Evolutionary conservation across 2,888 invertebrate genomes (phyloP), one percentile per base, ranked within the genome.

Genomic region (Papilio protenor): DNA sequence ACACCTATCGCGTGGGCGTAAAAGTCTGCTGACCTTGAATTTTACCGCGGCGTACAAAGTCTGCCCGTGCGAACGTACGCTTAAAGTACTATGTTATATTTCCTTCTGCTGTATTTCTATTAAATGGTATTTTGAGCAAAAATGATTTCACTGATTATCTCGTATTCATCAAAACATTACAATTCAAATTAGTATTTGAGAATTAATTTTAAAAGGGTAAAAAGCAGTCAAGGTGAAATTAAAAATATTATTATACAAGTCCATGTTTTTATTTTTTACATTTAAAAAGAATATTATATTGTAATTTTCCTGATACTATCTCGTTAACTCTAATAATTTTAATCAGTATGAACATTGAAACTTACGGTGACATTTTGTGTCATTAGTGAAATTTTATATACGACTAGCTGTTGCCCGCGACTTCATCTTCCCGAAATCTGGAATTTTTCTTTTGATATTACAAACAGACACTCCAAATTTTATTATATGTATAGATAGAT

Each of bases 261-360:
- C 11, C 10, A 11, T n/a, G 16, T 66, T 33, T 33, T 18, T n/a
- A 3, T 64, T 40, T 66, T 10, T 69, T 33, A 33, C 12, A 12
- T 45, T 66, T 14, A 66, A 66, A 11, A 6, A 64, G 16, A 27
- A n/a, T 66, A 52, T 21, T 66, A 45, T 21, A 45, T 45, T 69
- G 45, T 21, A 45, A 21, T 21, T 27, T 61, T 18, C 21, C 66
- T 69, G 66, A 45, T 69, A n/a, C 21, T 66, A 69, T 66, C 66
- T 45, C 10, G 12, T 45, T 45, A 69, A 45, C 45, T 45, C 45
- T 21, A 45, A 69, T 45, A 45, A 69, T 45, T 69, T 69, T 69
- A 69, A 45, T 69, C 0, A 69, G n/a, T 66, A 0, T n/a, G 0
- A 27, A 64, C 11, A 21, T 12, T 12, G 4, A 5, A 45, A 45